Base-by-base conservation (phyloP, 2,888 invertebrate species). In the Orchesellides sinensis region DNA sequence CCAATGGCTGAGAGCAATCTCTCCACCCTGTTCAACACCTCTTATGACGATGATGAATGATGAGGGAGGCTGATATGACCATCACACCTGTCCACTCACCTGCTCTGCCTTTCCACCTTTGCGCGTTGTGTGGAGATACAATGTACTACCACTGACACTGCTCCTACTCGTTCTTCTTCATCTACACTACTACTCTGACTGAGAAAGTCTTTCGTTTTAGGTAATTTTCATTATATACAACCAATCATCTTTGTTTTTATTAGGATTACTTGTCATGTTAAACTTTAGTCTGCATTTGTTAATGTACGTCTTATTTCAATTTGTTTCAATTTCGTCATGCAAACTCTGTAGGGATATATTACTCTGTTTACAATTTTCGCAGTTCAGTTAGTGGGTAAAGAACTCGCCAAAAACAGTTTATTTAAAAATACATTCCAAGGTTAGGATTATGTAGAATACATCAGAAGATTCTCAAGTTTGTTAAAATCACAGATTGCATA, bases 161-260 rank as follows among this genome's bases (percentile, higher is more conserved):
- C 80, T 79, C 12, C 68, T 69, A 49, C 70, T 70, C n/a, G 61
- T 47, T 56, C 69, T 27, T 56, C 32, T 32, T 72, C 40, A 70
- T 70, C 78, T 74, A 52, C 74, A 78, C 80, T 72, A 63, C 70
- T 78, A 61, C 69, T 69, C 65, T 73, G 72, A 80, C 80, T 73
- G 56, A 73, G 65, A 72, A 72, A 80, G 65, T 80, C 80, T 45
- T 56, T 35, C 65, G 63, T 80, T 73, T 80, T 80, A 80, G 80
- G 80, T 80, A 80, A 80, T 80, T 80, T 63, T 65, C 66, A 80
- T 80, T 80, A 66, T 80, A 79, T 79, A 80, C 29, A 70, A 72
- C 70, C 63, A 79, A 70, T 79, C 79, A 79, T 79, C 79, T 54
- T 79, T 65, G 79, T 78, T 78, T 77, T 75, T n/a, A 2, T 40